phyloP scores from a whole-genome alignment of 2,888 invertebrate species.

The Apomyelois bistriatella region DNA sequence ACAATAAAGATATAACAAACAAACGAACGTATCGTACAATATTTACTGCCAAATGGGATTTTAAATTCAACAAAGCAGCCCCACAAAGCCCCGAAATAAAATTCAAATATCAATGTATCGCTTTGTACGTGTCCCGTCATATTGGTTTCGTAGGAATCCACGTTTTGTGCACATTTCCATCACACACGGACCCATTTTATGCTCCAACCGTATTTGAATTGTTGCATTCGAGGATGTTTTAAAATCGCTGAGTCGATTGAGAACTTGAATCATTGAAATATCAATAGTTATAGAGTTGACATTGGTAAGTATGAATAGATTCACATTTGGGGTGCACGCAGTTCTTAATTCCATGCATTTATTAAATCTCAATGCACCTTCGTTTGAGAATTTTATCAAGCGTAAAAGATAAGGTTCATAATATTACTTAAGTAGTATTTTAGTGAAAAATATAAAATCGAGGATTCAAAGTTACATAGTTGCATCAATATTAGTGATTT shows the following conservation, averaged over 20 bases:
- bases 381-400: too few species aligned
- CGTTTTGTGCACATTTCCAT: neutral
- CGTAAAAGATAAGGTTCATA: too few species aligned
- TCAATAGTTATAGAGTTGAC: neutral
- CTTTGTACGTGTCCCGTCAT: constrained; percentile 2
- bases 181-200: neutral
- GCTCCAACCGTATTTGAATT: constrained; percentile 1
- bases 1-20: too few species aligned
- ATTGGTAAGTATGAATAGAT: neutral
- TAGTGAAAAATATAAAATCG: too few species aligned
- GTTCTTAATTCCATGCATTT: too few species aligned
- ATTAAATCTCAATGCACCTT: too few species aligned
- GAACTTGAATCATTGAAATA: neutral
- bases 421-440: too few species aligned
- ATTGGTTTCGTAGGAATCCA: neutral
- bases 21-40: neutral
- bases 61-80: neutral
- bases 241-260: constrained; percentile 3
- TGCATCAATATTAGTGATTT: too few species aligned
- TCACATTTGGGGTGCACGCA: too few species aligned
- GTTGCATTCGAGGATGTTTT: neutral
- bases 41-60: neutral
- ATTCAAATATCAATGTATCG: constrained; percentile 8
- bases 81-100: constrained; percentile 3
- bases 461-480: too few species aligned